Conservation (phyloP, 2,797 vertebrate genomes). For the Epinephelus awoara region DNA sequence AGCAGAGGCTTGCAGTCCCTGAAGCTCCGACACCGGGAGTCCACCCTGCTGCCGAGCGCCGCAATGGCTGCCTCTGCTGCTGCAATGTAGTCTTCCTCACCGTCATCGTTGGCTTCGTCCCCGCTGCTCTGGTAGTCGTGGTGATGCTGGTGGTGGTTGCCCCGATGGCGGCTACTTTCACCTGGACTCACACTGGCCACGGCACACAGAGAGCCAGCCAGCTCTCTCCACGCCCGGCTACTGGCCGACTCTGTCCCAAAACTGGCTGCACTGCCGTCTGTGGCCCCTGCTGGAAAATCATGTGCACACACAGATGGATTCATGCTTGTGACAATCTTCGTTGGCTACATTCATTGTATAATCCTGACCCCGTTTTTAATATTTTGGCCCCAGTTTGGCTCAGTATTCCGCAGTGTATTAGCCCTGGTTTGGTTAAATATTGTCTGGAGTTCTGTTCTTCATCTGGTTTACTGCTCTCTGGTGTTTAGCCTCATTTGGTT, state of each 20-base stretch:
- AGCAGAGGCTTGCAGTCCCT: slow-evolving; percentile 88
- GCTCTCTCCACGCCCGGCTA: slow-evolving; percentile 87
- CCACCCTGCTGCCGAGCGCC: slow-evolving; percentile 75
- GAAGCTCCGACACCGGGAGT: slow-evolving; percentile 82
- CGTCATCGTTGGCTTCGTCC: slow-evolving; percentile 81
- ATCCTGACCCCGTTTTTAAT: too few relatives aligned
- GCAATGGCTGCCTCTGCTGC: slow-evolving; percentile 75
- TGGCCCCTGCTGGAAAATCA: slow-evolving; percentile 39
- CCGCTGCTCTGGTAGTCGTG: slow-evolving; percentile 83
- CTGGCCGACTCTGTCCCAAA: slow-evolving; percentile 79
- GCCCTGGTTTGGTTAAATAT: too few relatives aligned
- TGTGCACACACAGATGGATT: too few relatives aligned
- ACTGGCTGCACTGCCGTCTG: slow-evolving; percentile 2
- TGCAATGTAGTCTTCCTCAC: slow-evolving; percentile 82
- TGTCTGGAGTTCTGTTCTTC: too few relatives aligned
- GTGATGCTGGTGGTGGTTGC: slow-evolving; percentile 77
- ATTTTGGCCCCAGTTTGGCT: too few relatives aligned
- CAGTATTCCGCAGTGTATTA: too few relatives aligned
- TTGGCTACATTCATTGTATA: too few relatives aligned
- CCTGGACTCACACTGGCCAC: slow-evolving; percentile 93
- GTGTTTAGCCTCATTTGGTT: too few relatives aligned
- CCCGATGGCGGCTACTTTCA: slow-evolving; percentile 82
- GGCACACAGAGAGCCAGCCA: slow-evolving; percentile 90
- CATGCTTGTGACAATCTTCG: too few relatives aligned
- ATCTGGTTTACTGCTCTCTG: too few relatives aligned